Evolutionary conservation across 1,140 invertebrate species (phyloP), one percentile per base, ranked within the genome.

Genomic region (Bombus breviceps): DNA sequence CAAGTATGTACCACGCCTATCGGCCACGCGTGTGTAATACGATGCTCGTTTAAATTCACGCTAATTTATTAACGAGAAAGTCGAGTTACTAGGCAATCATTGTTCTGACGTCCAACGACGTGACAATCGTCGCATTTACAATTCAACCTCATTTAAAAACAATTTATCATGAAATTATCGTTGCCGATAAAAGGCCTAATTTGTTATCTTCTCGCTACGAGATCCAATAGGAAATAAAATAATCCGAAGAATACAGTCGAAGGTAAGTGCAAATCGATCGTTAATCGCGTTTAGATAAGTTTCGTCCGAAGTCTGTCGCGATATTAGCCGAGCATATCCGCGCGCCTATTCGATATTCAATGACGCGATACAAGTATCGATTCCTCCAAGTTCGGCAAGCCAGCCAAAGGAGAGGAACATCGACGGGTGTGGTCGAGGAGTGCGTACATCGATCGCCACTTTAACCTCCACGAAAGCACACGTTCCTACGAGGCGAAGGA

Each of bases 361-460:
- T 81, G 68, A 76, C 43, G 77, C 74, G 53, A 85, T 88, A 73
- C 85, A 69, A 88, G 86, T 91, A 91, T 91, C 89, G 90, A 91
- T 91, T 91, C 78, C 89, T 85, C 79, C 47, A 87, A 91, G 85
- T 91, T 91, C 82, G 87, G 89, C 79, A 88, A 79, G 71, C 78
- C 81, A 79, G 74, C 64, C 82, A 83, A 90, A 88, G 86, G 89
- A 89, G 89, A 89, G 87, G 85, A 91, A 91, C 87, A 87, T 91
- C 76, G 89, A 88, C 90, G 89, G 89, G 89, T 90, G 89, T 90
- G 89, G 89, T 72, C 89, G 89, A 86, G 83, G 89, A 90, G 88
- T 90, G 83, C 86, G 89, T 90, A 88, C 89, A 90, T 90, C 89
- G 89, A 90, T 90, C 89, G 89, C 83, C 81, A 90, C 86, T 90